These are phyloP conservation scores for Scolanthus callimorphus DNA, from an alignment of 92 coral and sea anemone genomes.

Conservation along the genomic window DNA sequence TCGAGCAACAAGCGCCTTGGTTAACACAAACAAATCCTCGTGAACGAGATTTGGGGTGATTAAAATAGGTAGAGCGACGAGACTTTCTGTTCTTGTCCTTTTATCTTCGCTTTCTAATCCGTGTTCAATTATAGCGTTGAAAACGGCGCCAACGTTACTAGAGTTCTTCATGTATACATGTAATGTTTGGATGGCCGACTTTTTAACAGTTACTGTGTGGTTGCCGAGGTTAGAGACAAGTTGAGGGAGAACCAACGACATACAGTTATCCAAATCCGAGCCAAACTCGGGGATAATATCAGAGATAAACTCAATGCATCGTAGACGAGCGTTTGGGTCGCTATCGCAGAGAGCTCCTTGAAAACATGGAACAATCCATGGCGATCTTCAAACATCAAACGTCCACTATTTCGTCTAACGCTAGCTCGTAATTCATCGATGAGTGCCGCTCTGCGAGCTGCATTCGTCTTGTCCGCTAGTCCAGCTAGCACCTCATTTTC, in stretches of 20 bases:
- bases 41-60: constrained; percentile 93
- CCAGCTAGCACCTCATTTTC: constrained; percentile 91
- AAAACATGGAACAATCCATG: constrained; percentile 85
- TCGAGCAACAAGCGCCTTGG: constrained; percentile 87
- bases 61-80: constrained; percentile 92
- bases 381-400: constrained; percentile 91
- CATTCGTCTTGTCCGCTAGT: constrained; percentile 70
- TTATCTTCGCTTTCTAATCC: constrained; percentile 94
- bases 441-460: constrained; percentile 81
- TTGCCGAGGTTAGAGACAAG: constrained; percentile 90
- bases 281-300: constrained; percentile 97
- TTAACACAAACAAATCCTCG: constrained; percentile 92
- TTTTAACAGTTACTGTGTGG: constrained; percentile 87
- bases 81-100: constrained; percentile 85
- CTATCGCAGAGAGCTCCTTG: constrained; percentile 80
- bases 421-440: constrained; percentile 80
- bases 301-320: constrained; percentile 86
- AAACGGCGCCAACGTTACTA: constrained; percentile 75
- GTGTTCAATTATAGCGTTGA: constrained; percentile 90
- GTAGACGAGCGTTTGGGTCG: constrained; percentile 82
- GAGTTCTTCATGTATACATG: constrained; percentile 97
- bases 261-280: constrained; percentile 85
- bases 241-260: constrained; percentile 90
- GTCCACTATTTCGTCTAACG: constrained; percentile 97
- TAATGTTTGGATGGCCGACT: constrained; percentile 94